phyloP scores from a whole-genome alignment of 1,140 invertebrate species.

The Drosophila nikananu region DNA sequence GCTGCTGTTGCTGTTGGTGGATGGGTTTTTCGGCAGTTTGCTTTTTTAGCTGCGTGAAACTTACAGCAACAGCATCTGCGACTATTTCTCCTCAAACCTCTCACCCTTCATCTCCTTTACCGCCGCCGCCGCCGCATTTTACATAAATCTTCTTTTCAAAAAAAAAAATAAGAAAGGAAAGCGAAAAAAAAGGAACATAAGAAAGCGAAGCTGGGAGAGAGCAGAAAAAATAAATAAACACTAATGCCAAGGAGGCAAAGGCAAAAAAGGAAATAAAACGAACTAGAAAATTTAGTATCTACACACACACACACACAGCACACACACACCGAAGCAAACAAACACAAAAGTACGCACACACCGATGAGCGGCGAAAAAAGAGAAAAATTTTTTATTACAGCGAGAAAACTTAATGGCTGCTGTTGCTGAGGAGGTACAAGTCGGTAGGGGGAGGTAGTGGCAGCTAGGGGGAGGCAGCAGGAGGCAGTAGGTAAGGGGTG shows the following conservation, averaged over 20 bases:
- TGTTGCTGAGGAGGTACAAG: conserved; percentile 17
- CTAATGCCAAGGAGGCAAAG: conserved; percentile 74
- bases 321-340: conserved; percentile 32
- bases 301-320: conserved; percentile 59
- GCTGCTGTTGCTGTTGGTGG: conserved; percentile 8
- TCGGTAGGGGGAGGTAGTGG: neutral
- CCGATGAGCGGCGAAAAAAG: conserved; percentile 60
- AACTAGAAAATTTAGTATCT: conserved; percentile 84
- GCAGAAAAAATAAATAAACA: conserved; percentile 77
- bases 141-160: conserved; percentile 83
- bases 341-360: conserved; percentile 24
- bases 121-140: conserved; percentile 58
- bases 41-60: conserved; percentile 72
- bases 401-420: conserved; percentile 82
- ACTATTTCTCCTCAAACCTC: conserved; percentile 62
- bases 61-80: conserved; percentile 82
- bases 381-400: conserved; percentile 81
- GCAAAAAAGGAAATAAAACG: conserved; percentile 69
- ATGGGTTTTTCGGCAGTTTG: conserved; percentile 63
- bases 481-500: neutral
- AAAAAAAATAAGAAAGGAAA: conserved; percentile 38
- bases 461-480: neutral
- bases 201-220: conserved; percentile 35
- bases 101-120: neutral
- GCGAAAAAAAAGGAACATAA: conserved; percentile 13